A percentile compares a stretch with the other conserved stretches of the same genome.
phyloP scores from a whole-genome alignment of 2,797 vertebrate species.

The Neosalanx taihuensis region DNA sequence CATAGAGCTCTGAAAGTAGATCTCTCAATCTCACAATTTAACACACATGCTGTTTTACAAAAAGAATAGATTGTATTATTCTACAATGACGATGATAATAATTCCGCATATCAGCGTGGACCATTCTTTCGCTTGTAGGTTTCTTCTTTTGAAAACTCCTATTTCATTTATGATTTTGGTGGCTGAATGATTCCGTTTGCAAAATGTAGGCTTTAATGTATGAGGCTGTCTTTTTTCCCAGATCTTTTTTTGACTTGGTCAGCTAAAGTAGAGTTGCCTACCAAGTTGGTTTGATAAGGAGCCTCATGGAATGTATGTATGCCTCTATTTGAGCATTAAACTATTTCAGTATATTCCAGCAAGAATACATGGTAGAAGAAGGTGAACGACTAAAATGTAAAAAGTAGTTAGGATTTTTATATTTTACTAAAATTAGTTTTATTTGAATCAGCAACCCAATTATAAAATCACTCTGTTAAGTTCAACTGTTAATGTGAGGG shows the following conservation, averaged over 20 bases:
- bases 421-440: slow-evolving; percentile 66
- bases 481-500: slow-evolving; percentile 68
- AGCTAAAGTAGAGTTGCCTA: slow-evolving; percentile 46
- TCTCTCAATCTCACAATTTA: slow-evolving; percentile 49
- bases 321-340: slow-evolving; percentile 29
- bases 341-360: slow-evolving; percentile 20
- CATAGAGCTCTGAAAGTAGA: slow-evolving; percentile 58
- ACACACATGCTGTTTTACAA: slow-evolving; percentile 44
- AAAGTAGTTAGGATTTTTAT: slow-evolving; percentile 56
- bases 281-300: slow-evolving; percentile 45
- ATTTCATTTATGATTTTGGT: slow-evolving; percentile 71
- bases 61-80: slow-evolving; percentile 25
- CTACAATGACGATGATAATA: not conserved
- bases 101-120: slow-evolving; percentile 37
- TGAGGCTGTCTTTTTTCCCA: slow-evolving; percentile 42
- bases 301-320: slow-evolving; percentile 56
- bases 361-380: slow-evolving; percentile 44
- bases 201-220: slow-evolving; percentile 59
- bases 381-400: slow-evolving; percentile 47
- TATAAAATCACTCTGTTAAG: slow-evolving; percentile 79
- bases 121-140: slow-evolving; percentile 69
- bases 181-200: slow-evolving; percentile 67
- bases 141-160: slow-evolving; percentile 61
- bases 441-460: slow-evolving; percentile 67
- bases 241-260: slow-evolving; percentile 42